These are phyloP conservation scores for Hoplostethus mediterraneus DNA, from an alignment of 2,797 vertebrate genomes.

Conservation along the genomic window DNA sequence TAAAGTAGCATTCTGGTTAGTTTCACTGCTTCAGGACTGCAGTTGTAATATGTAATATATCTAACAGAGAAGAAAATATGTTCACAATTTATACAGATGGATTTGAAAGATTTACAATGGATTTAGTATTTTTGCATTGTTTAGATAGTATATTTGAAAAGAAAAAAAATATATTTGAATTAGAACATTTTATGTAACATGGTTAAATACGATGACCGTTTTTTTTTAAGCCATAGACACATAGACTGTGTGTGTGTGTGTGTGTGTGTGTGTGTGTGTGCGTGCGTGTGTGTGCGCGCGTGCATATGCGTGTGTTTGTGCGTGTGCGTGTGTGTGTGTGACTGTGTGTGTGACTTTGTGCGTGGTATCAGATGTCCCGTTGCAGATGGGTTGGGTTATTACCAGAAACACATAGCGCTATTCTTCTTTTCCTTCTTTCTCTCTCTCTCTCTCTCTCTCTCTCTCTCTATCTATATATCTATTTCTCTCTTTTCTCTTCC, in stretches of 20 bases:
- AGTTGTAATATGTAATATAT: neutral
- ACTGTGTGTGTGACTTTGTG: constrained; percentile 17
- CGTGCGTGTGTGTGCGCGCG: constrained; percentile 13
- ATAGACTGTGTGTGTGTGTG: constrained; percentile 10
- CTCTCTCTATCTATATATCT: constrained; percentile 10
- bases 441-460: too few relatives aligned
- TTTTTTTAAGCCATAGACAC: constrained; percentile 2
- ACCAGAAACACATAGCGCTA: constrained; percentile 59
- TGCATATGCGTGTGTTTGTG: constrained; percentile 5
- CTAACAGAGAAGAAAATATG: too few relatives aligned
- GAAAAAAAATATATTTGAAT: too few relatives aligned
- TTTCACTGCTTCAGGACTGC: neutral
- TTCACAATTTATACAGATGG: neutral
- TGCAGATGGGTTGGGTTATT: constrained; percentile 71
- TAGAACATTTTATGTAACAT: neutral
- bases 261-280: constrained; percentile 14
- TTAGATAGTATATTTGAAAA: neutral
- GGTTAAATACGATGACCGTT: neutral
- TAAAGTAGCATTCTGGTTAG: neutral
- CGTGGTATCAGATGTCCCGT: constrained; percentile 61
- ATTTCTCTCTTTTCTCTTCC: constrained; percentile 15
- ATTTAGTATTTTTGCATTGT: neutral
- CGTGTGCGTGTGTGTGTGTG: neutral
- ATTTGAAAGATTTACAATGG: neutral
- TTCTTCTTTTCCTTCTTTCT: constrained; percentile 30